A percentile compares a stretch with the other conserved stretches of the same genome.
These are phyloP conservation scores for Athripsodes cinereus DNA, from an alignment of 2,888 invertebrate species.

Conservation along the genomic window DNA sequence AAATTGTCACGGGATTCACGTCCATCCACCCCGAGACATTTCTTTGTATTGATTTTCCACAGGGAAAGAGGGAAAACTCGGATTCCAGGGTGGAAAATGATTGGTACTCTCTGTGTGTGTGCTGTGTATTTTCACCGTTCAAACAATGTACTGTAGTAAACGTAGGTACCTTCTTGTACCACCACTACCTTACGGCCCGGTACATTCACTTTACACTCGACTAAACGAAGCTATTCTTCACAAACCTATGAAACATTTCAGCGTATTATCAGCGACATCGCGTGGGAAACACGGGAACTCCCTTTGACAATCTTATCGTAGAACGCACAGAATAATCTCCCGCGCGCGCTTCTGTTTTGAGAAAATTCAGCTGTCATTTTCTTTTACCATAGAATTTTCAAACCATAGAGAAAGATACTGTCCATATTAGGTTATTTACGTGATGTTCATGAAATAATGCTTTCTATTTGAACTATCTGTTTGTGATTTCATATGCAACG, in stretches of 20 bases:
- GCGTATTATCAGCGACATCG: neutral
- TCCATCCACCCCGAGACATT: slow-evolving; percentile 30
- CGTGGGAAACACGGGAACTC: neutral
- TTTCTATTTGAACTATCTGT: too few species aligned
- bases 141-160: neutral
- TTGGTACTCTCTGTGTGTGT: too few species aligned
- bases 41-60: slow-evolving; percentile 38
- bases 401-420: too few species aligned
- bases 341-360: too few species aligned
- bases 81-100: slow-evolving; percentile 16
- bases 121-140: slow-evolving; percentile 4
- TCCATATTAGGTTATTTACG: too few species aligned
- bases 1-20: slow-evolving; percentile 28
- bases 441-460: too few species aligned
- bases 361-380: too few species aligned
- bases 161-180: neutral
- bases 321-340: too few species aligned
- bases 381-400: too few species aligned
- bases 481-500: too few species aligned
- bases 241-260: neutral
- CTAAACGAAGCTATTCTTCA: neutral
- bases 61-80: slow-evolving; percentile 30
- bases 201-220: neutral
- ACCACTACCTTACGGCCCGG: neutral
- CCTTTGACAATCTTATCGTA: too few species aligned